Conservation (phyloP, 2,888 invertebrate genomes). For the Agonopterix subpropinquella region DNA sequence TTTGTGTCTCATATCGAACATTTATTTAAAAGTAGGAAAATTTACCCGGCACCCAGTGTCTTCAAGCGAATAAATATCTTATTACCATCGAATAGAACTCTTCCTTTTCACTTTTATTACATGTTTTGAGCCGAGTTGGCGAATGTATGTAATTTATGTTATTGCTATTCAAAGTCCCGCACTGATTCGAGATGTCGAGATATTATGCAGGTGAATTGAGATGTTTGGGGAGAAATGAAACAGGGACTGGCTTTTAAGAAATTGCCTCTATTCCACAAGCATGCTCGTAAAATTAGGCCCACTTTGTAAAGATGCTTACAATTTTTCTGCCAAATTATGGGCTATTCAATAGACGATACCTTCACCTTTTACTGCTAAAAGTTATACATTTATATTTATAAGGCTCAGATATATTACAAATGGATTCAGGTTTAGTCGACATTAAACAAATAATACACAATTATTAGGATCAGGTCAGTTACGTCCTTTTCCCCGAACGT, state of each 20-base stretch:
- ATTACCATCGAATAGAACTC: constrained; percentile 2
- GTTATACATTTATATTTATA: no score
- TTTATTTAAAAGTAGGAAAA: constrained; percentile 11
- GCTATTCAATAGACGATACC: no score
- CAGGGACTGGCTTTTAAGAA: constrained; percentile 17
- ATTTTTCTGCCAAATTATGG: no score
- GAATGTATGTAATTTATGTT: constrained; percentile 11
- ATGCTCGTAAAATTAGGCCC: constrained; percentile 8
- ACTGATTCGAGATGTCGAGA: constrained; percentile 13
- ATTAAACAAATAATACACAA: no score
- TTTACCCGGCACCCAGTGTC: not conserved
- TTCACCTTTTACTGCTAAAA: no score
- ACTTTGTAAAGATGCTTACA: not conserved
- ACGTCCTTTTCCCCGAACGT: no score
- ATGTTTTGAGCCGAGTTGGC: not conserved
- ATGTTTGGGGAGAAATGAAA: constrained; percentile 17
- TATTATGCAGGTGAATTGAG: constrained; percentile 20
- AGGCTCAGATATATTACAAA: no score
- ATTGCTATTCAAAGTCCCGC: constrained; percentile 16
- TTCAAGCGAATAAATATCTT: not conserved
- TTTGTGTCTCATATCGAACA: constrained; percentile 16
- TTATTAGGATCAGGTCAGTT: no score
- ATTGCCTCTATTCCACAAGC: constrained; percentile 18
- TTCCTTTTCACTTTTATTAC: constrained; percentile 1
- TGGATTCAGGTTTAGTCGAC: no score